Conservation (phyloP, 2,888 invertebrate species). For the Gnatocerus cornutus region DNA sequence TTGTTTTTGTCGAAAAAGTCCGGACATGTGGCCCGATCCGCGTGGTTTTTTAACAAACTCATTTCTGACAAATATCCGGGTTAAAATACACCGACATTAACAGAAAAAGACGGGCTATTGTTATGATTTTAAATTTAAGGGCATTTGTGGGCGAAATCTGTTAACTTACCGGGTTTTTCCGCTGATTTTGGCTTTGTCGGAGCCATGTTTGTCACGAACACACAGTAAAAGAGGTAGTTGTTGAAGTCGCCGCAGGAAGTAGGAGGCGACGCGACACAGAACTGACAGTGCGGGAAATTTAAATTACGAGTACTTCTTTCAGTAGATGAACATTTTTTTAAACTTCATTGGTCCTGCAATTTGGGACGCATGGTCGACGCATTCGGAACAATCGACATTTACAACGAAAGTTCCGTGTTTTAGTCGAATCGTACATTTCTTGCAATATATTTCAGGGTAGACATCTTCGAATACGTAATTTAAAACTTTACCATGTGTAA, state of each 20-base stretch:
- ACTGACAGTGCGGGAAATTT: slow-evolving; percentile 24
- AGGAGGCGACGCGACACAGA: slow-evolving; percentile 4
- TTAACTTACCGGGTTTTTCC: slow-evolving; percentile 85
- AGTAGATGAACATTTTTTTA: slow-evolving; percentile 24
- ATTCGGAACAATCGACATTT: slow-evolving; percentile 64
- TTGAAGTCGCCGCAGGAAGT: slow-evolving; percentile 50
- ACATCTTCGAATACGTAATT: slow-evolving; percentile 20
- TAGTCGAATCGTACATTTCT: slow-evolving; percentile 65
- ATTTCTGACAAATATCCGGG: background rate
- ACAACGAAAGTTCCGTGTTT: slow-evolving; percentile 62
- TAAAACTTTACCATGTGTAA: slow-evolving; percentile 18
- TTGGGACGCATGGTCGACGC: slow-evolving; percentile 56
- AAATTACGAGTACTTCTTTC: background rate
- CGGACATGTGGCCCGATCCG: slow-evolving; percentile 47
- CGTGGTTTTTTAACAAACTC: slow-evolving; percentile 54
- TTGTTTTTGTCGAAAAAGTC: slow-evolving; percentile 1
- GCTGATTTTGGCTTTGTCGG: slow-evolving; percentile 86
- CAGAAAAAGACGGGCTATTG: background rate
- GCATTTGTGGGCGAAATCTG: background rate
- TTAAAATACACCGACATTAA: background rate
- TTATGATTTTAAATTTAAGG: background rate
- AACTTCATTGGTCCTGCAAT: background rate
- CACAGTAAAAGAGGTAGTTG: slow-evolving; percentile 60
- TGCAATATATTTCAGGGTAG: slow-evolving; percentile 56
- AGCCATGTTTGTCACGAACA: slow-evolving; percentile 80